Percentiles rank a stretch among this genome's conserved stretches.
These are phyloP conservation scores for Sciurus carolinensis DNA, from an alignment of 2,797 vertebrate species.

Conservation along the genomic window DNA sequence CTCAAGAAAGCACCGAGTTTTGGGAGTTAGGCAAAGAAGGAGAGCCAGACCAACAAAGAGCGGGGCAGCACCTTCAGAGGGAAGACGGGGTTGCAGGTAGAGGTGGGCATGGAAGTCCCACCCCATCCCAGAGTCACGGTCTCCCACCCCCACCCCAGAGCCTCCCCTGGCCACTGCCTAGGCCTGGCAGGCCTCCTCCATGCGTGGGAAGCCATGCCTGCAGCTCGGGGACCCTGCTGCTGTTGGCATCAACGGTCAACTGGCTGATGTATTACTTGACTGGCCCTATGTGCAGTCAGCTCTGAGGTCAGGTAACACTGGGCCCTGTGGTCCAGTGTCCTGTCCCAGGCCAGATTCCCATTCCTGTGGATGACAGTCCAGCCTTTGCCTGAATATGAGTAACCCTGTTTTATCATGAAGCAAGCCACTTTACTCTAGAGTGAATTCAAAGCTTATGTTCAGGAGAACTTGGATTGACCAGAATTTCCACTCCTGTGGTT, in stretches of 20 bases:
- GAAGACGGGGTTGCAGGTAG: background rate
- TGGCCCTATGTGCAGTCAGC: background rate
- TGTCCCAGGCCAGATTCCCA: background rate
- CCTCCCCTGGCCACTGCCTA: background rate
- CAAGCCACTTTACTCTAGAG: background rate
- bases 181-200: background rate
- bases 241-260: background rate
- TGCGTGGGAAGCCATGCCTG: background rate
- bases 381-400: background rate
- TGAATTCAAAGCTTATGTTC: background rate
- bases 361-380: background rate
- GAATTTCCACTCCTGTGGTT: background rate
- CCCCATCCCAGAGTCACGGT: no score
- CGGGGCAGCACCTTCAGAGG: rapidly evolving
- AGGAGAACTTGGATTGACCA: background rate
- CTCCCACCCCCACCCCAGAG: background rate
- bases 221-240: background rate
- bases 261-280: background rate
- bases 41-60: background rate
- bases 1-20: background rate
- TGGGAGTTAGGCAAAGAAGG: background rate
- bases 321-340: background rate
- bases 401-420: background rate
- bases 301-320: background rate
- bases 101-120: background rate